A percentile compares a stretch with the other conserved stretches of the same genome.
Conservation (phyloP, 2,113 vertebrate genomes). For the Butorides virescens region DNA sequence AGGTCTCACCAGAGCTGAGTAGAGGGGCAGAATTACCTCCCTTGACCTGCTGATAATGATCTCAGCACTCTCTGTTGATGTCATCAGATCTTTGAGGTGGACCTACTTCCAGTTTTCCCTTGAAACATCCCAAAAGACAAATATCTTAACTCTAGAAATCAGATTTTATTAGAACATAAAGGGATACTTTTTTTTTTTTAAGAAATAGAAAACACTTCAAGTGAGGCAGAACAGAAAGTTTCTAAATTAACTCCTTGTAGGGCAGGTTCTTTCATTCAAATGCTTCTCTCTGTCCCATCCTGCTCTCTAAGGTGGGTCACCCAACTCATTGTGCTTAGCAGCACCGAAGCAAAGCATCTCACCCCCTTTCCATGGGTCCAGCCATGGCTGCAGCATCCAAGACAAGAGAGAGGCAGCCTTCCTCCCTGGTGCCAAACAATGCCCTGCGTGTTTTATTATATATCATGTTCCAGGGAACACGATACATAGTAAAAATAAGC, state of each 20-base stretch:
- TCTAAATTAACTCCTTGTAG: neutral
- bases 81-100: neutral
- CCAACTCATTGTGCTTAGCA: neutral
- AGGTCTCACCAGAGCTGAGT: too few species aligned
- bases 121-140: neutral
- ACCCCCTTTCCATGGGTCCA: neutral
- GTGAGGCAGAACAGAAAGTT: neutral
- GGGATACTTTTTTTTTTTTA: neutral
- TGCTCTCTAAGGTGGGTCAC: neutral
- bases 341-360: neutral
- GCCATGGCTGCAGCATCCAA: neutral
- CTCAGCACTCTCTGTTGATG: neutral
- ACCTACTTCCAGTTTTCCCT: neutral
- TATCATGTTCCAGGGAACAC: neutral
- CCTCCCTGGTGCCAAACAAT: neutral
- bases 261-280: neutral
- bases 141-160: neutral
- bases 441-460: neutral
- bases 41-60: too few species aligned
- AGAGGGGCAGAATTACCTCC: too few species aligned
- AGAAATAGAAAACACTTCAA: neutral
- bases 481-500: rapidly evolving
- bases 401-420: neutral
- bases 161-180: neutral
- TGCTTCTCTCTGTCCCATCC: neutral